Evolutionary conservation across 2,797 vertebrate species (phyloP).

Genomic region (Enteromius argenteus): DNA sequence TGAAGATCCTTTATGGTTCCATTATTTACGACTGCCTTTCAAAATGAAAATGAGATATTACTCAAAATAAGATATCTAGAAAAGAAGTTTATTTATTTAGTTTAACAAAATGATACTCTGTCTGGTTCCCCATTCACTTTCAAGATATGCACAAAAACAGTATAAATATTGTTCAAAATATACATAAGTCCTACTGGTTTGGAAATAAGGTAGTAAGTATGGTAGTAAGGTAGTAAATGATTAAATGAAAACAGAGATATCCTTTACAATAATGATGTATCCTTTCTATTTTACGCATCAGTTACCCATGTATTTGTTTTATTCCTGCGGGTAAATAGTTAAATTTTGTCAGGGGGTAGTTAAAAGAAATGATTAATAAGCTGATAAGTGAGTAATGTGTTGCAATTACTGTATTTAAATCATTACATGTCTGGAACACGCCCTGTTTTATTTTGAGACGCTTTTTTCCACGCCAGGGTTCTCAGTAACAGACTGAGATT

Average conservation of each 20-base stretch:
- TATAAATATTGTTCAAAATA: neutral
- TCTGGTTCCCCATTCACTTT: neutral
- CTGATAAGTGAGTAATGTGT: conserved; percentile 39
- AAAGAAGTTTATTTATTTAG: neutral
- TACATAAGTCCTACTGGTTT: neutral
- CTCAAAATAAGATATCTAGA: neutral
- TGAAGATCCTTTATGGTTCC: neutral
- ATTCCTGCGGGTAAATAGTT: neutral
- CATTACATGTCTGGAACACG: conserved; percentile 40
- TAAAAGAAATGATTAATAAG: conserved; percentile 31
- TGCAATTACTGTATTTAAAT: conserved; percentile 39
- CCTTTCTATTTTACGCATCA: neutral
- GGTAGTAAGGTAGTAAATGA: neutral
- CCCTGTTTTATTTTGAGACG: conserved; percentile 49
- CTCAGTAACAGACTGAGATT: conserved; percentile 22
- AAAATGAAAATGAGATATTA: neutral
- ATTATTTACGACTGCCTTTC: neutral
- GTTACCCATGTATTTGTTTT: neutral
- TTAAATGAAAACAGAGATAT: neutral
- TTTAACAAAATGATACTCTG: neutral
- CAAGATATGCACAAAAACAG: neutral
- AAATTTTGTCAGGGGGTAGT: conserved; percentile 4
- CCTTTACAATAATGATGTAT: neutral
- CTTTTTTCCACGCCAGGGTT: conserved; percentile 24
- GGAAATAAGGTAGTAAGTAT: neutral